Conservation (phyloP, 1,140 invertebrate species). For the fruit fly (Drosophila melanogaster) region DNA sequence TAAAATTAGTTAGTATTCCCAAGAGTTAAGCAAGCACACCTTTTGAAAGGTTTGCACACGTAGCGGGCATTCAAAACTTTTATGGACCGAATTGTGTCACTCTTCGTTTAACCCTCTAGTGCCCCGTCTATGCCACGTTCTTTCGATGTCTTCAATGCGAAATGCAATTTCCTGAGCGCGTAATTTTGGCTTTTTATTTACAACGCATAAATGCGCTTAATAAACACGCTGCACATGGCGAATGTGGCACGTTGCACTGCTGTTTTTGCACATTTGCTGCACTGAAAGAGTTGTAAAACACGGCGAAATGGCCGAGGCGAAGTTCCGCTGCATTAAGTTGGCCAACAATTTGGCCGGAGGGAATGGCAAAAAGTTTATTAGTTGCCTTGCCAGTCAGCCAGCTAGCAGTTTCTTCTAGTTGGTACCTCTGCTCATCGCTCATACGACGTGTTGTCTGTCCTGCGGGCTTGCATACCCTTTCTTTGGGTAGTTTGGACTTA, state of each 20-base stretch:
- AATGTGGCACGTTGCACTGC: constrained; percentile 44
- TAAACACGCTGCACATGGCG: constrained; percentile 67
- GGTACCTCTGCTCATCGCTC: constrained; percentile 44
- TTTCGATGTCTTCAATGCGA: constrained; percentile 7
- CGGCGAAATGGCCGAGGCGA: constrained; percentile 53
- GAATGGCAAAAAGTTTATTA: constrained; percentile 65
- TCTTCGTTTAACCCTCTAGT: constrained; percentile 8
- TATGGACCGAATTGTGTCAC: constrained; percentile 72
- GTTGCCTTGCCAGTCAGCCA: constrained; percentile 55
- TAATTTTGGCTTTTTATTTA: constrained; percentile 66
- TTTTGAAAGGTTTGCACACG: constrained; percentile 47
- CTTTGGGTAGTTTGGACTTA: neutral
- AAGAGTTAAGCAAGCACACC: constrained; percentile 14
- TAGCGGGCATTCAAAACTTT: constrained; percentile 72
- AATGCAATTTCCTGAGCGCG: constrained; percentile 60
- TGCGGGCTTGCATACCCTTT: constrained; percentile 13
- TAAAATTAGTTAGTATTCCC: constrained; percentile 34
- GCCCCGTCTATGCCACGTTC: neutral
- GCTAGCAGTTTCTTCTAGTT: constrained; percentile 51
- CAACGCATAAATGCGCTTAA: constrained; percentile 77
- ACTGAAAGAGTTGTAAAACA: constrained; percentile 63
- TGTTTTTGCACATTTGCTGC: constrained; percentile 18
- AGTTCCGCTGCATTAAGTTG: constrained; percentile 73
- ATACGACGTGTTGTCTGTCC: constrained; percentile 65
- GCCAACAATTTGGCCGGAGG: constrained; percentile 24